Evolutionary conservation across 2,113 vertebrate species (phyloP).

Genomic region (Chrysemys picta): DNA sequence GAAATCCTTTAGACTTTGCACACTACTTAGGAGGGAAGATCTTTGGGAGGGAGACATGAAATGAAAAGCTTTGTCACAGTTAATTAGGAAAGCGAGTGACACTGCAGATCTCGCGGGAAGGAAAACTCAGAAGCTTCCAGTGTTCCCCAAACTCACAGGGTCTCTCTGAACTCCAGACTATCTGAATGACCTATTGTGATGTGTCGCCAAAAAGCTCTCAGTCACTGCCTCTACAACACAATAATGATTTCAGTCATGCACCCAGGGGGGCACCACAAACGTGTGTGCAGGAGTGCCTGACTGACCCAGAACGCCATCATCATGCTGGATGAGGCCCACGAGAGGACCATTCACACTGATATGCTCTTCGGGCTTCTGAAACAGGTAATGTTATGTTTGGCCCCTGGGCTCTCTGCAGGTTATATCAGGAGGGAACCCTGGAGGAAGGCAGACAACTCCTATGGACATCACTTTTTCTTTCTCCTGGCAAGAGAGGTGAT

Average conservation of each 20-base stretch:
- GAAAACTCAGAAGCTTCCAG: conserved; percentile 22
- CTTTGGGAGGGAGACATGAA: neutral
- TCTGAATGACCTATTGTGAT: conserved; percentile 1
- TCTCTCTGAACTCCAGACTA: neutral
- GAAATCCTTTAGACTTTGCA: neutral
- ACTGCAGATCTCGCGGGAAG: neutral
- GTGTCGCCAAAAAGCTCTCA: neutral
- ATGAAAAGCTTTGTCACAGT: conserved; percentile 21
- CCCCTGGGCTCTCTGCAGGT: too few species aligned
- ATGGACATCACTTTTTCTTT: neutral
- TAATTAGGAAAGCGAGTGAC: neutral
- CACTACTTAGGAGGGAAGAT: neutral
- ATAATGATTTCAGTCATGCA: neutral
- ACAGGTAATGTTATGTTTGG: too few species aligned
- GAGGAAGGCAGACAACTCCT: neutral
- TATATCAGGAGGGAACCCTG: too few species aligned
- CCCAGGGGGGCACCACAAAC: neutral
- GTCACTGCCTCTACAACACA: neutral
- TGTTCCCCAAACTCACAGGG: neutral
- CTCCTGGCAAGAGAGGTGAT: neutral
- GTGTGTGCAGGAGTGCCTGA: too few species aligned
- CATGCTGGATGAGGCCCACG: too few species aligned
- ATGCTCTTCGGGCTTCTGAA: too few species aligned
- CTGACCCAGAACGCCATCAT: too few species aligned
- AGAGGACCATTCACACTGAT: too few species aligned